Percentiles rank a stretch among this genome's conserved stretches.
phyloP scores from a whole-genome alignment of 2,888 invertebrate species.

The Xiphydria camelus region DNA sequence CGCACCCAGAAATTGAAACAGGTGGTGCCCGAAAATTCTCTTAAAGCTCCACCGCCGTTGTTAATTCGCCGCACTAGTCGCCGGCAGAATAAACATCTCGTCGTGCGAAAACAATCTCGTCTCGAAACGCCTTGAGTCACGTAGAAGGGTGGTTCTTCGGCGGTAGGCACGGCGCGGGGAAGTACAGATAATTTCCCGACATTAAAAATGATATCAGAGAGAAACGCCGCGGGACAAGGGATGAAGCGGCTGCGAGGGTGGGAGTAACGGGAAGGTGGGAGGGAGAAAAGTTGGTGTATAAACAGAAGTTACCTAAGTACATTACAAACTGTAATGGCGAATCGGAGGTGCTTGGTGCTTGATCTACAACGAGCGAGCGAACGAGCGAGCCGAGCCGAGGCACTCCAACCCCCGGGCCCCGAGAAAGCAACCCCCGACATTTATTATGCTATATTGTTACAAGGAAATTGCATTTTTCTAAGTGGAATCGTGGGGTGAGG shows the following conservation, averaged over 20 bases:
- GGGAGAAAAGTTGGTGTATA: constrained; percentile 54
- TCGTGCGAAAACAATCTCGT: no score
- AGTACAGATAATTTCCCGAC: constrained; percentile 51
- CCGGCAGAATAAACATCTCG: no score
- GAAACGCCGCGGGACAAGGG: constrained; percentile 45
- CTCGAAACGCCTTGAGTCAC: no score
- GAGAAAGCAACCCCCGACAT: constrained; percentile 41
- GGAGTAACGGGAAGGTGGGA: constrained; percentile 22
- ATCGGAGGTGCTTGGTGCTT: constrained; percentile 45
- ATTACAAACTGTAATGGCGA: constrained; percentile 57
- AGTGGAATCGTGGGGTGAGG: constrained; percentile 22
- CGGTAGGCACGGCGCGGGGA: background rate
- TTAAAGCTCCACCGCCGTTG: no score
- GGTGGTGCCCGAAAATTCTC: no score
- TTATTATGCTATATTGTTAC: constrained; percentile 56
- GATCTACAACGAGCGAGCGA: constrained; percentile 38
- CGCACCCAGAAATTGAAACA: no score
- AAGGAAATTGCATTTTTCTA: constrained; percentile 56
- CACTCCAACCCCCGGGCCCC: constrained; percentile 13
- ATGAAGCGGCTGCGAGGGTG: constrained; percentile 34
- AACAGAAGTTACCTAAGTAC: constrained; percentile 58
- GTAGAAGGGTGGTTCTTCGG: background rate
- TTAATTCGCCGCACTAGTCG: no score
- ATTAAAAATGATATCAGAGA: constrained; percentile 55
- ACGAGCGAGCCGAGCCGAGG: constrained; percentile 21